Evolutionary conservation across 2,113 vertebrate genomes (phyloP), one percentile per base, ranked within the genome.

Genomic region (Xenopus borealis): DNA sequence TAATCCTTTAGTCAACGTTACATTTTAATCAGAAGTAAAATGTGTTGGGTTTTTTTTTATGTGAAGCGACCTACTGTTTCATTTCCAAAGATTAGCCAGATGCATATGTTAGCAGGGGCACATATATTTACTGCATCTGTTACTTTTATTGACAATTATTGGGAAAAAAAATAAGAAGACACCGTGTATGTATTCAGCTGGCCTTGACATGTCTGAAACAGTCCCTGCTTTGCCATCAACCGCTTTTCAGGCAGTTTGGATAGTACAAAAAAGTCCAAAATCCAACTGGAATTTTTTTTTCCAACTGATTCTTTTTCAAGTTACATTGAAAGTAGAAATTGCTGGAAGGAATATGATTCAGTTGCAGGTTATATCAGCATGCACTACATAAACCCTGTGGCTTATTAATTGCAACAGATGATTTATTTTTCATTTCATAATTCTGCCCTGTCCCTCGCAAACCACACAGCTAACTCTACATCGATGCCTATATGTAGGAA

Each of bases 11-110:
- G 89, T 90, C 90, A 91, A 92, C 69, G 85, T 90, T 91, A 91
- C 87, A 88, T 91, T 93, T 93, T 92, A 93, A 92, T 92, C 91
- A 92, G 87, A 91, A 85, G 89, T 89, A 88, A 87, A 87, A 86
- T 81, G 83, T 86, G 87, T 50, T 6, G 6, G 33, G 3, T 50
- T 50, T 12, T 10, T 89, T 85, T 83, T 86, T 81, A 67, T 47
- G 30, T 82, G 86, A 88, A 81, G 81, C 89, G 82, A 8, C 78
- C n/a, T 81, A 85, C 71, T n/a, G 80, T 81, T 83, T 91, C 86
- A 90, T 91, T 90, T 86, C 85, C 83, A 83, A 88, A 86, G 82
- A 90, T 88, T 89, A 88, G 86, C 89, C 79, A 82, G 85, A 89
- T 85, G 89, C 82, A 83, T 85, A 86, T 85, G 90, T 89, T 87